These are phyloP conservation scores for Endotricha flammealis DNA, from an alignment of 2,888 invertebrate species.

Conservation along the genomic window DNA sequence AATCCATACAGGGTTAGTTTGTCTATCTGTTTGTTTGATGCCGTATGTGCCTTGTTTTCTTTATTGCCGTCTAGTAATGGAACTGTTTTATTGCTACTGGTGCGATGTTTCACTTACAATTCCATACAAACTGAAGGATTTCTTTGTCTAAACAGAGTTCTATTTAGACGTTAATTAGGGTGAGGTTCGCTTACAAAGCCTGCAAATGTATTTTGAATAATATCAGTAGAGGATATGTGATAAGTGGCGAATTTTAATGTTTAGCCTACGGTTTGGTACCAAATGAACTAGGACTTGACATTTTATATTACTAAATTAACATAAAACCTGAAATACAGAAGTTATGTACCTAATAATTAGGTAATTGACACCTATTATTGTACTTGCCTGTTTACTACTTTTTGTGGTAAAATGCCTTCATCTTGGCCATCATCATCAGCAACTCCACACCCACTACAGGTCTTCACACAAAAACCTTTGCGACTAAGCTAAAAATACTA, in stretches of 20 bases:
- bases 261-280: too few species aligned
- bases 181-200: neutral
- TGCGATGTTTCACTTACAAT: constrained; percentile 36
- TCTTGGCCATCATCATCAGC: too few species aligned
- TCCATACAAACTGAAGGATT: constrained; percentile 37
- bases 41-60: constrained; percentile 36
- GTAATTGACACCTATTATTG: too few species aligned
- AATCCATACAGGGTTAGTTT: constrained; percentile 51
- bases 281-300: too few species aligned
- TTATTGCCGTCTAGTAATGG: constrained; percentile 44
- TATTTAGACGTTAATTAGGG: constrained; percentile 26
- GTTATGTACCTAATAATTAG: too few species aligned
- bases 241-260: constrained; percentile 5
- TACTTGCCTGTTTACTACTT: too few species aligned
- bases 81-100: constrained; percentile 29
- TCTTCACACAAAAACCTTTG: too few species aligned
- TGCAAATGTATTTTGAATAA: constrained; percentile 8
- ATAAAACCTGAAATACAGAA: too few species aligned
- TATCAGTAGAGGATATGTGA: constrained; percentile 14
- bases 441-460: too few species aligned
- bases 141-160: constrained; percentile 44
- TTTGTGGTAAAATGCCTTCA: too few species aligned
- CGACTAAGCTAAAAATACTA: too few species aligned
- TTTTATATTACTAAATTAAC: too few species aligned
- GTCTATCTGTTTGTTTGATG: constrained; percentile 43